These are phyloP conservation scores for Bolinopsis microptera DNA, from an alignment of 37 sponge, comb jelly and placozoan species.

Conservation along the genomic window DNA sequence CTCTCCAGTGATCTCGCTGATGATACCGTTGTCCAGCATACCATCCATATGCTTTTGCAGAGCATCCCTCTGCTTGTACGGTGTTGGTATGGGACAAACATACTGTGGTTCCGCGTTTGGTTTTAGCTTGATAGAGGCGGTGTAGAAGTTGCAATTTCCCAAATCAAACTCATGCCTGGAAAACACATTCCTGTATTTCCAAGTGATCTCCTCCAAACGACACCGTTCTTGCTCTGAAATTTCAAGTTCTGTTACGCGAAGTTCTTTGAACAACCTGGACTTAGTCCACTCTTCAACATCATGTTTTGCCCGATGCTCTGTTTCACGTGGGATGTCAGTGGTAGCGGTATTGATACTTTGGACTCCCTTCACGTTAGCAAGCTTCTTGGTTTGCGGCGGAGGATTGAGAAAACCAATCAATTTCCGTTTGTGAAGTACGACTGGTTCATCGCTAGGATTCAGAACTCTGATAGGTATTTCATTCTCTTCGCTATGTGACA, in stretches of 20 bases:
- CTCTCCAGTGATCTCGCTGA: neutral
- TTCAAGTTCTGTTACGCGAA: neutral
- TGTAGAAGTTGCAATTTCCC: constrained; percentile 42
- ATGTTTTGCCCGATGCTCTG: neutral
- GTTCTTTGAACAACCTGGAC: constrained; percentile 2
- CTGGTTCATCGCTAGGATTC: neutral
- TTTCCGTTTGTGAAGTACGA: constrained; percentile 15
- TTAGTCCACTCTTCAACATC: constrained; percentile 18
- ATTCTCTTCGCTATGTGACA: neutral
- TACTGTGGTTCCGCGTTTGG: constrained; percentile 24
- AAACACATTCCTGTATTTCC: constrained; percentile 1
- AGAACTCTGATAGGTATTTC: constrained; percentile 5
- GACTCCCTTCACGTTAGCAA: neutral
- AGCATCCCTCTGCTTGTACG: constrained; percentile 4
- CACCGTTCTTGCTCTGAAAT: neutral
- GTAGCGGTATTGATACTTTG: neutral
- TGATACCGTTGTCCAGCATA: neutral
- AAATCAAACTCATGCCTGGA: constrained; percentile 46
- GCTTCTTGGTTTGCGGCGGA: neutral
- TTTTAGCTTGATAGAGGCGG: neutral
- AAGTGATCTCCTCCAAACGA: neutral
- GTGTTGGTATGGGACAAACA: constrained; percentile 1
- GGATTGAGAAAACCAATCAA: constrained; percentile 5
- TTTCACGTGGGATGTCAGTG: too few relatives aligned
- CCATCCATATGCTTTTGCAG: neutral